phyloP scores from a whole-genome alignment of 92 coral and sea anemone species.

The Isaurus tuberculatus region DNA sequence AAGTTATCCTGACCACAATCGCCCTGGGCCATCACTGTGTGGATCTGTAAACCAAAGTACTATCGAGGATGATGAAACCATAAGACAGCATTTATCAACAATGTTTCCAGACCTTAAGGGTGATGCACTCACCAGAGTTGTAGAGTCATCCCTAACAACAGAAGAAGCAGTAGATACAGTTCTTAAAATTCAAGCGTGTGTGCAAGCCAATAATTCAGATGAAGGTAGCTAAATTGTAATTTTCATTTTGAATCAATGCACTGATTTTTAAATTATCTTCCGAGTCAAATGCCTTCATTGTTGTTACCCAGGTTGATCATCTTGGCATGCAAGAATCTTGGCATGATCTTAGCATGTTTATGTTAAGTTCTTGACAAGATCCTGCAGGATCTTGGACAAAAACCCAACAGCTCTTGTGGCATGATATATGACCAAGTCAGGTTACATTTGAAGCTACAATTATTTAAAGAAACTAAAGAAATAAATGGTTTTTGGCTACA shows the following conservation, averaged over 20 bases:
- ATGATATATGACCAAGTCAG: not conserved
- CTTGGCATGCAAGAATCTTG: not conserved
- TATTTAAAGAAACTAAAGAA: too few relatives aligned
- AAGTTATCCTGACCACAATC: conserved; percentile 19
- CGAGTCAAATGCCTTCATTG: not conserved
- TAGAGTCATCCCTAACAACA: conserved; percentile 30
- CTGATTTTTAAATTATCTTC: not conserved
- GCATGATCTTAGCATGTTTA: too few relatives aligned
- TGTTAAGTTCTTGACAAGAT: not conserved
- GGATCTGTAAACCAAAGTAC: conserved; percentile 3
- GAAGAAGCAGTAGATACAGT: conserved; percentile 48
- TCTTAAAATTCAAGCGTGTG: conserved; percentile 19
- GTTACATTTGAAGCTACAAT: not conserved
- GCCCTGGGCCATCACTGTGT: conserved; percentile 28
- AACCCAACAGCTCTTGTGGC: too few relatives aligned
- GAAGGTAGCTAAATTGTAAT: not conserved
- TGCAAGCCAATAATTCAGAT: conserved; percentile 23
- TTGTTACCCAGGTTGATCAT: not conserved
- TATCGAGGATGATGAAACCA: conserved; percentile 28
- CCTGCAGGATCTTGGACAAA: not conserved
- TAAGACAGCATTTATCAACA: conserved; percentile 11
- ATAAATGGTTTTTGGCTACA: not conserved
- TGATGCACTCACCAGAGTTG: conserved; percentile 26
- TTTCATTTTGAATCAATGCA: not conserved
- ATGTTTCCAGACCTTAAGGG: conserved; percentile 42